These are phyloP conservation scores for Craniophora ligustri DNA, from an alignment of 2,888 invertebrate genomes.

Conservation along the genomic window DNA sequence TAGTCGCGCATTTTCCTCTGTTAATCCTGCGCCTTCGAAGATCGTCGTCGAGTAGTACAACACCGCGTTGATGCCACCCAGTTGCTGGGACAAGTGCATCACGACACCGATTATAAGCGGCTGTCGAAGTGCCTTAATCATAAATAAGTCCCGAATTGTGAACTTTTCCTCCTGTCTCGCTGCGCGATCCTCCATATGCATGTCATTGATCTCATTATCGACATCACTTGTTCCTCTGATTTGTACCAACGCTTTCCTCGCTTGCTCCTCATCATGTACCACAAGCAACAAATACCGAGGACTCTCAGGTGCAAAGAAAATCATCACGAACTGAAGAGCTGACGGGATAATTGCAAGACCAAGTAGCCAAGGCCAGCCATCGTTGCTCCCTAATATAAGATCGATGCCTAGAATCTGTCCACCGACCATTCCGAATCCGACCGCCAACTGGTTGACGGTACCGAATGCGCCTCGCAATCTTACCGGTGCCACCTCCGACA, in stretches of 20 bases:
- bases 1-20: slow-evolving; percentile 88
- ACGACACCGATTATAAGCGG: slow-evolving; percentile 84
- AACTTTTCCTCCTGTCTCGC: slow-evolving; percentile 80
- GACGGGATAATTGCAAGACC: slow-evolving; percentile 81
- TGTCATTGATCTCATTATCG: slow-evolving; percentile 84
- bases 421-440: slow-evolving; percentile 80
- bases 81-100: slow-evolving; percentile 86
- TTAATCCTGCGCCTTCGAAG: slow-evolving; percentile 90
- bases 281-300: slow-evolving; percentile 81
- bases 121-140: slow-evolving; percentile 70
- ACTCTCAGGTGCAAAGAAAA: slow-evolving; percentile 81
- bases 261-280: slow-evolving; percentile 76
- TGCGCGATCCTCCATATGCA: slow-evolving; percentile 83
- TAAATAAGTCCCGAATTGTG: slow-evolving; percentile 75
- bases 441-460: slow-evolving; percentile 85
- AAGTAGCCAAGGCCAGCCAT: slow-evolving; percentile 84
- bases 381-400: slow-evolving; percentile 78
- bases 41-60: slow-evolving; percentile 92
- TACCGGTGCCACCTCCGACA: slow-evolving; percentile 83
- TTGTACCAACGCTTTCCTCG: slow-evolving; percentile 72
- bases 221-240: slow-evolving; percentile 77
- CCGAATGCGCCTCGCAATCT: slow-evolving; percentile 83
- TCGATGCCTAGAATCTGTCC: slow-evolving; percentile 84
- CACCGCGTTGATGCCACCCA: slow-evolving; percentile 88
- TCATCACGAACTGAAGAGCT: slow-evolving; percentile 76